Base-by-base conservation (phyloP, 2,113 vertebrate genomes). In the Emydocephalus ijimae region DNA sequence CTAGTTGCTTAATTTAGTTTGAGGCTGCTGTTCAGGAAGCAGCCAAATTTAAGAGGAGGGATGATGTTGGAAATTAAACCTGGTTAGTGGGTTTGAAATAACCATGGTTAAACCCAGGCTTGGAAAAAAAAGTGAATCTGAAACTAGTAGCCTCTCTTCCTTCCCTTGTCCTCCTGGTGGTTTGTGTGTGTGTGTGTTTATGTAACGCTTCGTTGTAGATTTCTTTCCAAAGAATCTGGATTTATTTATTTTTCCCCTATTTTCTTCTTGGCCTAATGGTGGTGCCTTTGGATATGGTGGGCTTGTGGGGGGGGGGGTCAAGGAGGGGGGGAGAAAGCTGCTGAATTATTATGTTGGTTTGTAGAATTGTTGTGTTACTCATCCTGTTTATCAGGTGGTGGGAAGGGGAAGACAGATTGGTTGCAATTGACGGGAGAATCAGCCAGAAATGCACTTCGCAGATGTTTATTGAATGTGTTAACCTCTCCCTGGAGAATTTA, bases 181-280 rank as follows among this genome's bases (percentile, higher is more conserved):
- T 61, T 57, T 5, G 1, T 57, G 21, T 56, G 20, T 52, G 56
- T 54, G 20, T 57, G 2, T 92, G 90, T 98, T 98, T 98, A 98
- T 97, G 95, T 98, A 98, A 98, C 94, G 85, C 86, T 95, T 95
- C 94, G 95, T 96, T 87, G 92, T 95, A 87, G 94, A 91, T 95
- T 97, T 97, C 85, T 64, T 97, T 64, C 57, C 12, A 91, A 90
- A 94, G 93, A 29, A 81, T 94, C 90, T 95, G 86, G 64, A 69
- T 96, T 95, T 90, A 48, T 95, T 95, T 85, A 88, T 92, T 24
- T 95, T 74, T 90, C 91, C 95, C 96, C 92, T 96, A 94, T 64
- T 93, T 94, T 90, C 85, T 95, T 96, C 93, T 69, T 56, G 59
- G 87, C 74, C 92, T 96, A 54, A 26, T 93, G 90, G 92, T 93